phyloP scores from a whole-genome alignment of 2,888 invertebrate genomes.

The Philopedon plagiatum region DNA sequence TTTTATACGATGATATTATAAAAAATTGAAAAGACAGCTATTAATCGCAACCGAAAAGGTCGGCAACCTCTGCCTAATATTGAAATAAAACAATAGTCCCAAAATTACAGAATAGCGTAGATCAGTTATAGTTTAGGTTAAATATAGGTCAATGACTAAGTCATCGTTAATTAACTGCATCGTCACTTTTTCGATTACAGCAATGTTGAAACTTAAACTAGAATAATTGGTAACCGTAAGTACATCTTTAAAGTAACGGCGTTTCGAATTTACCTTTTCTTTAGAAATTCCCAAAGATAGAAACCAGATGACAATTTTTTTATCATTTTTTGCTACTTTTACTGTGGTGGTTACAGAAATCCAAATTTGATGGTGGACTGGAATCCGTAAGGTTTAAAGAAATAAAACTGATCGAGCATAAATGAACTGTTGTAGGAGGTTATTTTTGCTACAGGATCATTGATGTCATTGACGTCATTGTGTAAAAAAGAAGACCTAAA shows the following conservation, averaged over 20 bases:
- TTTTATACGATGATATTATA: background rate
- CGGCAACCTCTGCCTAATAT: background rate
- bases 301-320: background rate
- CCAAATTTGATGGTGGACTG: background rate
- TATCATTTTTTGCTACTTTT: background rate
- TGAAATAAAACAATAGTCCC: background rate
- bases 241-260: background rate
- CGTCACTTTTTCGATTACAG: background rate
- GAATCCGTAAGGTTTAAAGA: background rate
- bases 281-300: background rate
- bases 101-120: background rate
- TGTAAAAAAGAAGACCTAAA: too few relatives aligned
- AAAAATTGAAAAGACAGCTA: slow-evolving; percentile 1
- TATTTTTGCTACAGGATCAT: too few relatives aligned
- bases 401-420: background rate
- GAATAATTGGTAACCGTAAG: background rate
- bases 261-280: background rate
- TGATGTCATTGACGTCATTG: too few relatives aligned
- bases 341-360: background rate
- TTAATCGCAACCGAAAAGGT: background rate
- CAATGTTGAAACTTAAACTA: background rate
- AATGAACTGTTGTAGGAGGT: background rate
- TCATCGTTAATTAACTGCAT: background rate
- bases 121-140: background rate
- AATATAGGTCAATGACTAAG: slow-evolving; percentile 9